Evolutionary conservation across 37 sponge, comb jelly and placozoan genomes (phyloP).

Genomic region (Petrosia ficiformis): DNA sequence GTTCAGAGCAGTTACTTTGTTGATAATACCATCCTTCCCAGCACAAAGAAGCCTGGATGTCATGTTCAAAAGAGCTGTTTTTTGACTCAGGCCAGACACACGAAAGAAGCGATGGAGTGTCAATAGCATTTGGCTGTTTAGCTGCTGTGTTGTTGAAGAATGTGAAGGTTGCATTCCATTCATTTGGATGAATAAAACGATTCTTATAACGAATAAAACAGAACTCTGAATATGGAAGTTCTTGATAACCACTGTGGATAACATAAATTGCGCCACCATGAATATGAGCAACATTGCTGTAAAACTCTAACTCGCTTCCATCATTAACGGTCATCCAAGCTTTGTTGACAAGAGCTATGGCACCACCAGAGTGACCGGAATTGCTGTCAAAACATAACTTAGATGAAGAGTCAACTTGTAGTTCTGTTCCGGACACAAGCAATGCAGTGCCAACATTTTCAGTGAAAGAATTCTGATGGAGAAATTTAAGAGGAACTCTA

Average conservation of each 20-base stretch:
- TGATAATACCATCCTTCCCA: slow-evolving; percentile 4
- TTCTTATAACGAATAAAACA: slow-evolving; percentile 18
- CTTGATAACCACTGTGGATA: neutral
- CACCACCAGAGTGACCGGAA: slow-evolving; percentile 16
- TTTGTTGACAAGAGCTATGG: slow-evolving; percentile 15
- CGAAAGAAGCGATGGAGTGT: slow-evolving; percentile 24
- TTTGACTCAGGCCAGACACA: slow-evolving; percentile 11
- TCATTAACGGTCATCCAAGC: neutral
- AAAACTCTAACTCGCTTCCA: neutral
- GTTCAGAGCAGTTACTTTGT: neutral
- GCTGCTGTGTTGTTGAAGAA: slow-evolving; percentile 17
- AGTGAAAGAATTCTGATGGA: neutral
- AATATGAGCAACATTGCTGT: neutral
- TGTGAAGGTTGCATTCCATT: slow-evolving; percentile 13
- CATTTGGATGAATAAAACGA: neutral
- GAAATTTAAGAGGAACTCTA: neutral
- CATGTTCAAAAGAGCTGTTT: neutral
- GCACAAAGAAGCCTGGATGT: neutral
- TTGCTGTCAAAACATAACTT: neutral
- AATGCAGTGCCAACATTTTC: slow-evolving; percentile 12
- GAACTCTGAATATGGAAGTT: neutral
- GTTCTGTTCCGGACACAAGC: neutral
- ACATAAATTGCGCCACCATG: slow-evolving; percentile 26
- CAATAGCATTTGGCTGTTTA: slow-evolving; percentile 9
- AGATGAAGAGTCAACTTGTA: neutral